Evolutionary conservation across 2,888 invertebrate genomes (phyloP).

Genomic region (Acleris emargana): DNA sequence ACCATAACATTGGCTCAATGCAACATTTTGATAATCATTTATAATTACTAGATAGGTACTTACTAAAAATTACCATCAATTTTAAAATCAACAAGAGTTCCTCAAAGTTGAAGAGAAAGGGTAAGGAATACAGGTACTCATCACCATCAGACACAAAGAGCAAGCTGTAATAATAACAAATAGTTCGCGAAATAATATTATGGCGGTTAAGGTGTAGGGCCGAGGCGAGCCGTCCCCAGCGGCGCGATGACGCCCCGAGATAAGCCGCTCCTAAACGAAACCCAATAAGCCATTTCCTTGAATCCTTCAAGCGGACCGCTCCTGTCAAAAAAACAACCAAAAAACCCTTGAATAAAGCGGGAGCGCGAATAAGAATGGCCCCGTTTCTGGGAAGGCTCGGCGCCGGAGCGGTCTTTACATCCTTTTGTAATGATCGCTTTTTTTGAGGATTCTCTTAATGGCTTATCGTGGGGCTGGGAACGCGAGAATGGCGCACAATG

Average conservation of each 20-base stretch:
- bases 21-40: too few relatives aligned
- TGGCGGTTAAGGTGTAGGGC: conserved; percentile 47
- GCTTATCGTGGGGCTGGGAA: conserved; percentile 74
- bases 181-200: conserved; percentile 2
- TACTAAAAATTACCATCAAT: too few relatives aligned
- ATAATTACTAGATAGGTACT: too few relatives aligned
- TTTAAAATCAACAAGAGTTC: too few relatives aligned
- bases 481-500: conserved; percentile 49
- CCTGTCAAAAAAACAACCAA: conserved; percentile 71
- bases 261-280: conserved; percentile 77
- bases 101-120: too few relatives aligned
- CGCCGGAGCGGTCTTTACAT: conserved; percentile 80
- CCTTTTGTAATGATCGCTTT: conserved; percentile 79
- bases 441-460: conserved; percentile 76
- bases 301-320: conserved; percentile 78
- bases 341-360: conserved; percentile 77
- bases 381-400: conserved; percentile 80
- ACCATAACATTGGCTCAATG: too few relatives aligned
- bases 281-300: conserved; percentile 82
- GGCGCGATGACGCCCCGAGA: conserved; percentile 68
- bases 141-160: too few relatives aligned
- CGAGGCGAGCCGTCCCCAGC: conserved; percentile 63
- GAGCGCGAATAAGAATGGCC: conserved; percentile 82
- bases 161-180: background rate
- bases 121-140: too few relatives aligned